Evolutionary conservation across 2,797 vertebrate genomes (phyloP).

Genomic region (Bradypodion ventrale): DNA sequence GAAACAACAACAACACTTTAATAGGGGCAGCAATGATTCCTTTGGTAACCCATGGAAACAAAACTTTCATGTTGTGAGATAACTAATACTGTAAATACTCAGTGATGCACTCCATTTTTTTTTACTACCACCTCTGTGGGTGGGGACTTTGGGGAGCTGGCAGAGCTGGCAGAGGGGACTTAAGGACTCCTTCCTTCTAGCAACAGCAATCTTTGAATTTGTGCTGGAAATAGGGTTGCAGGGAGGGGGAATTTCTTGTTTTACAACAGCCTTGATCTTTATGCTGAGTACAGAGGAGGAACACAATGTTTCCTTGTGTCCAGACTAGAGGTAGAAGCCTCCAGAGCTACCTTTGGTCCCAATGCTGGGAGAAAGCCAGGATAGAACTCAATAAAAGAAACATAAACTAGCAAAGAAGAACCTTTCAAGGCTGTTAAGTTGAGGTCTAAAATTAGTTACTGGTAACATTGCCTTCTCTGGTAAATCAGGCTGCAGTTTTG

Average conservation of each 20-base stretch:
- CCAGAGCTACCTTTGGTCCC: neutral
- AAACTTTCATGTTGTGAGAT: constrained; percentile 16
- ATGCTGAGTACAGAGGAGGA: neutral
- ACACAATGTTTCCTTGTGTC: neutral
- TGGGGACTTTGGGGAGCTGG: neutral
- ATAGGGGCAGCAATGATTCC: constrained; percentile 37
- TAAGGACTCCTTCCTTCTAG: neutral
- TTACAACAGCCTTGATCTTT: neutral
- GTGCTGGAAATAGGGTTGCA: neutral
- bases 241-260: too few relatives aligned
- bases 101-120: too few relatives aligned
- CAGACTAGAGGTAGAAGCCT: neutral
- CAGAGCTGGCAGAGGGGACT: neutral
- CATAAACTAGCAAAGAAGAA: too few relatives aligned
- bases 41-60: constrained; percentile 38
- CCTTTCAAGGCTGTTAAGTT: neutral
- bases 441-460: neutral
- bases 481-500: neutral
- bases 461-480: too few relatives aligned
- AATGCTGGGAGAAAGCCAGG: too few relatives aligned
- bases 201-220: neutral
- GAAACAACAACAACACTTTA: too few relatives aligned
- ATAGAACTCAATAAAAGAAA: too few relatives aligned
- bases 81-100: too few relatives aligned
- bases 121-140: too few relatives aligned